A percentile compares a stretch with the other conserved stretches of the same genome.
Conservation (phyloP, 1,140 invertebrate species). For the Pseudachorutes palmiensis region DNA sequence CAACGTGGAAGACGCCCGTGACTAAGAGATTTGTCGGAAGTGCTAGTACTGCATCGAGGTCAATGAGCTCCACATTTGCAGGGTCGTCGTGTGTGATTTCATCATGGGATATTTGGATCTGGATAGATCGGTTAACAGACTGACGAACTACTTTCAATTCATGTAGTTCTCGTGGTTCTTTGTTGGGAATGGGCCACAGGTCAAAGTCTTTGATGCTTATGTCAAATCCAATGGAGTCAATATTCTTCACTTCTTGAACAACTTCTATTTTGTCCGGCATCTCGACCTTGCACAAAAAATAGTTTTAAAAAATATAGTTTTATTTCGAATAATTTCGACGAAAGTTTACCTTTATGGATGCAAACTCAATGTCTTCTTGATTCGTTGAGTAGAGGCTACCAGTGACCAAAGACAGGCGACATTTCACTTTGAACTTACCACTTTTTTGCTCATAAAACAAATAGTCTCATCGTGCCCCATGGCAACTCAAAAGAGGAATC, state of each 20-base stretch:
- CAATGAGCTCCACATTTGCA: not conserved
- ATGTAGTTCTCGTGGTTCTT: not conserved
- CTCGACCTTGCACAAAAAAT: not conserved
- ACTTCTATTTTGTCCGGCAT: conserved; percentile 5
- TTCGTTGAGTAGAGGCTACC: no score
- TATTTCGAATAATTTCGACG: no score
- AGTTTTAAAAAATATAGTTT: no score
- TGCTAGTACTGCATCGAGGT: not conserved
- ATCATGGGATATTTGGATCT: not conserved
- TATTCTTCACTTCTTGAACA: not conserved
- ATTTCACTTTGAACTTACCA: no score
- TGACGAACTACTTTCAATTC: not conserved
- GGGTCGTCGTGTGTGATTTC: conserved; percentile 4
- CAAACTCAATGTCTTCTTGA: no score
- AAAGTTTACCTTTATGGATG: no score
- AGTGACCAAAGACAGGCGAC: no score
- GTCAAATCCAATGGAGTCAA: not conserved
- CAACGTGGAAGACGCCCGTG: not conserved
- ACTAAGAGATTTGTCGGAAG: not conserved
- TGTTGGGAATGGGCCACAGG: not conserved
- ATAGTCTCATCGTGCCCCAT: no score
- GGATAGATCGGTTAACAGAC: not conserved
- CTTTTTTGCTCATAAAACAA: no score
- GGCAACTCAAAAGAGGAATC: no score
- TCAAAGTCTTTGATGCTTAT: not conserved